phyloP scores from a whole-genome alignment of 2,113 vertebrate species.

The Speoplatyrhinus poulsoni region DNA sequence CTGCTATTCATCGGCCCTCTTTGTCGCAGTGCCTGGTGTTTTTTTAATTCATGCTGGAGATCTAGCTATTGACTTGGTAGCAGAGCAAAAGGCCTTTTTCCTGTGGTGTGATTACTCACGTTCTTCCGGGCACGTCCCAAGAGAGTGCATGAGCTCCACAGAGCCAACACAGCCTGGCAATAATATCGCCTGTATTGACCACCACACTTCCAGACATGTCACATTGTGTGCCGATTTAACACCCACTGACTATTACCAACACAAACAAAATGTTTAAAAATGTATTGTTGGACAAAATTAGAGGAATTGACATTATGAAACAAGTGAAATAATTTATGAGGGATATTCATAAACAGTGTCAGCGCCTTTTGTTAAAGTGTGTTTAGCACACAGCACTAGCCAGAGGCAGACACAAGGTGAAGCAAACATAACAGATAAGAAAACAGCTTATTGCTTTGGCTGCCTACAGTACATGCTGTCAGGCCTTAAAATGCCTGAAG shows the following conservation, averaged over 20 bases:
- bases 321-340: too few relatives aligned
- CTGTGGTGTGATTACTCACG: neutral
- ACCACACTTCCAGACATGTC: conserved; percentile 5
- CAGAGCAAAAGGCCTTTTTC: conserved; percentile 6
- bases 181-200: conserved; percentile 14
- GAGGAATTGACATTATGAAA: neutral
- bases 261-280: too few relatives aligned
- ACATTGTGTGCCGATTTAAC: neutral
- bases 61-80: neutral
- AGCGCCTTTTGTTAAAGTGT: neutral
- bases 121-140: neutral
- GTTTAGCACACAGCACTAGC: neutral
- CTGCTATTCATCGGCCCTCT: conserved; percentile 2
- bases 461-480: too few relatives aligned
- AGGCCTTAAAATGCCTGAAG: conserved; percentile 1
- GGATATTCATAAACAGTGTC: neutral
- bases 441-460: too few relatives aligned
- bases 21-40: conserved; percentile 2
- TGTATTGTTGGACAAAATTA: neutral
- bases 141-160: neutral
- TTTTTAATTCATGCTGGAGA: neutral
- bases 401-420: neutral
- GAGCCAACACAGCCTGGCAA: conserved; percentile 1
- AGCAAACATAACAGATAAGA: neutral
- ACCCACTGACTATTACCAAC: neutral